Conservation (phyloP, 2,888 invertebrate genomes). For the Aspidiotus destructor region DNA sequence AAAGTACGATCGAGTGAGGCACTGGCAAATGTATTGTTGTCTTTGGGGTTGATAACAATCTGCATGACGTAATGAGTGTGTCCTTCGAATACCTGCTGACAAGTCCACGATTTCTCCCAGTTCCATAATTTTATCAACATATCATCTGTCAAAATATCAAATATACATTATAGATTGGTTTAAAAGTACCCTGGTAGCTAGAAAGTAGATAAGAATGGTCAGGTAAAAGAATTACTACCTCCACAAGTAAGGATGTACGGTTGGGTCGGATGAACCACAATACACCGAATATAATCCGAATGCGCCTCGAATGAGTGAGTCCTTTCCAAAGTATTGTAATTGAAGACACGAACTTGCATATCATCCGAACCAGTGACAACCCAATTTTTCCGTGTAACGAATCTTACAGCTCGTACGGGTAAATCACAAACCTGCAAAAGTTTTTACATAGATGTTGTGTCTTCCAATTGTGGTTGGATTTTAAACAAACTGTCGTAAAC, state of each 20-base stretch:
- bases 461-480: not conserved
- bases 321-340: slow-evolving; percentile 95
- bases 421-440: slow-evolving; percentile 68
- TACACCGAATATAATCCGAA: slow-evolving; percentile 93
- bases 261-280: slow-evolving; percentile 94
- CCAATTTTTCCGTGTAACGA: slow-evolving; percentile 97
- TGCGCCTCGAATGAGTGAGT: slow-evolving; percentile 96
- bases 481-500: not conserved
- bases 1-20: slow-evolving; percentile 97
- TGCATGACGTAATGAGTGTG: slow-evolving; percentile 99
- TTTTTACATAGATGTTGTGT: not conserved
- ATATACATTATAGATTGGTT: not conserved
- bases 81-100: slow-evolving; percentile 97
- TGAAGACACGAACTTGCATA: slow-evolving; percentile 90
- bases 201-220: not conserved
- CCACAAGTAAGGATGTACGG: slow-evolving; percentile 93
- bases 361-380: slow-evolving; percentile 95
- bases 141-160: slow-evolving; percentile 59
- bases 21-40: slow-evolving; percentile 98
- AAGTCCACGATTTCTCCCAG: slow-evolving; percentile 97
- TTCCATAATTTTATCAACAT: slow-evolving; percentile 99
- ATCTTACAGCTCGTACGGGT: slow-evolving; percentile 90
- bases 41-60: slow-evolving; percentile 97
- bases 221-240: slow-evolving; percentile 48
- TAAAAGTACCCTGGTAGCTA: not conserved